Conservation (phyloP, 64 coral and sea anemone genomes). For the Catalaphyllia jardinei region DNA sequence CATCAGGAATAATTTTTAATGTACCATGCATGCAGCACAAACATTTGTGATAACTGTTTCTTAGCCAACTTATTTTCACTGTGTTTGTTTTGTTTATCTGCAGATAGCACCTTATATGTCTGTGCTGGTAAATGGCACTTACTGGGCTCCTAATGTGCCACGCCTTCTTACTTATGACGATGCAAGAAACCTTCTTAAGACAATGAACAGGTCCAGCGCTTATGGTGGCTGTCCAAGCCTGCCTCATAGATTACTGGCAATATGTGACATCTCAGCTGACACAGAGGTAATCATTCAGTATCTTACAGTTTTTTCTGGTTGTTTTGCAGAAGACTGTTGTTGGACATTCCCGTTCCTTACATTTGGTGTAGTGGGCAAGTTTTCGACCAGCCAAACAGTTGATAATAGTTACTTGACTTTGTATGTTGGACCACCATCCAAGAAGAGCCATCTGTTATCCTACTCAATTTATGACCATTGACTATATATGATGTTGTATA, state of each 20-base stretch:
- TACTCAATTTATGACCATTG: neutral
- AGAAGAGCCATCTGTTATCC: neutral
- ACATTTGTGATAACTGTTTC: neutral
- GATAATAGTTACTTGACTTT: no score
- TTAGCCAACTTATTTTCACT: neutral
- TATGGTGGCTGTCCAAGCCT: conserved; percentile 93
- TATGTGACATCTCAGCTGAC: conserved; percentile 99
- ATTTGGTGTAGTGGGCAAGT: no score
- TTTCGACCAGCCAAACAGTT: no score
- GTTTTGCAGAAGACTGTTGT: no score
- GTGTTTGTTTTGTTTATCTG: neutral
- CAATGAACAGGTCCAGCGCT: conserved; percentile 73
- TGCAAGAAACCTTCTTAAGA: conserved; percentile 85
- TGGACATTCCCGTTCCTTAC: no score
- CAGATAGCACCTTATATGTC: conserved; percentile 98
- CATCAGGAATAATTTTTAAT: no score
- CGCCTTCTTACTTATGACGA: conserved; percentile 91
- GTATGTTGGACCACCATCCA: no score
- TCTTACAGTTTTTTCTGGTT: no score
- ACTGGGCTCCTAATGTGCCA: conserved; percentile 92
- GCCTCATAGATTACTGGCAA: conserved; percentile 87
- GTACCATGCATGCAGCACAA: no score
- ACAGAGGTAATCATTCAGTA: conserved; percentile 54
- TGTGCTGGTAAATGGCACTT: conserved; percentile 90
- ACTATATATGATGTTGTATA: neutral